phyloP scores from a whole-genome alignment of 2,888 invertebrate species.

The Strigamia maritima region DNA sequence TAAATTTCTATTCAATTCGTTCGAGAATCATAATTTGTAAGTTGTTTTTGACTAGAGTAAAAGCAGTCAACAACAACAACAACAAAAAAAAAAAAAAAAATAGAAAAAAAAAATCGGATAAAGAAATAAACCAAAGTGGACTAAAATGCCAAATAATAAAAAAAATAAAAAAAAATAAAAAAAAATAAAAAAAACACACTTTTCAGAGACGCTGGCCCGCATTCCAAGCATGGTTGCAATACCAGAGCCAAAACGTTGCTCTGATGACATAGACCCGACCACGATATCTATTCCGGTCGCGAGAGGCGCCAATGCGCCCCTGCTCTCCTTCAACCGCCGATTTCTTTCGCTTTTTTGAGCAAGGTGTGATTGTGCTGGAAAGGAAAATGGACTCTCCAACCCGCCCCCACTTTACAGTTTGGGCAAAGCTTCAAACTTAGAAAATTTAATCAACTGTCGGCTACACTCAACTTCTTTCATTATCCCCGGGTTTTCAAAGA shows the following conservation, averaged over 20 bases:
- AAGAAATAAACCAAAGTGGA: slow-evolving; percentile 11
- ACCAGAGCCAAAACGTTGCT: slow-evolving; percentile 21
- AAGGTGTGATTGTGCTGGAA: slow-evolving; percentile 25
- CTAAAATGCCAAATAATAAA: not conserved
- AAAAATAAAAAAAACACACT: not conserved
- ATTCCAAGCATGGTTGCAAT: slow-evolving; percentile 24
- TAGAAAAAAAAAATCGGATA: not conserved
- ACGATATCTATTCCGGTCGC: slow-evolving; percentile 26
- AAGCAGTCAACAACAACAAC: not conserved
- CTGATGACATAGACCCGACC: not conserved
- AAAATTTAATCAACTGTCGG: slow-evolving; percentile 17
- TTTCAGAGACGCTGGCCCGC: not conserved
- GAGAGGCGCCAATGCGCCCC: slow-evolving; percentile 15
- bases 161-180: not conserved
- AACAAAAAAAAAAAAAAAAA: not conserved
- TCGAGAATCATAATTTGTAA: not conserved
- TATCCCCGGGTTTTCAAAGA: not conserved
- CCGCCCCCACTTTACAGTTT: slow-evolving; percentile 27
- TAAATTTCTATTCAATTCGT: not conserved
- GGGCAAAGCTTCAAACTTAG: slow-evolving; percentile 24
- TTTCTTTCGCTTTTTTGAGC: slow-evolving; percentile 27
- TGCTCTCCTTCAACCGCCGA: not conserved
- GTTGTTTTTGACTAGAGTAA: not conserved
- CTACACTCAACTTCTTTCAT: slow-evolving; percentile 18
- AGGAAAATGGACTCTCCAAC: slow-evolving; percentile 21